Percentiles rank a stretch among this genome's conserved stretches.
Evolutionary conservation across 2,797 vertebrate genomes (phyloP).

Genomic region (Euphonia xanthogaster): DNA sequence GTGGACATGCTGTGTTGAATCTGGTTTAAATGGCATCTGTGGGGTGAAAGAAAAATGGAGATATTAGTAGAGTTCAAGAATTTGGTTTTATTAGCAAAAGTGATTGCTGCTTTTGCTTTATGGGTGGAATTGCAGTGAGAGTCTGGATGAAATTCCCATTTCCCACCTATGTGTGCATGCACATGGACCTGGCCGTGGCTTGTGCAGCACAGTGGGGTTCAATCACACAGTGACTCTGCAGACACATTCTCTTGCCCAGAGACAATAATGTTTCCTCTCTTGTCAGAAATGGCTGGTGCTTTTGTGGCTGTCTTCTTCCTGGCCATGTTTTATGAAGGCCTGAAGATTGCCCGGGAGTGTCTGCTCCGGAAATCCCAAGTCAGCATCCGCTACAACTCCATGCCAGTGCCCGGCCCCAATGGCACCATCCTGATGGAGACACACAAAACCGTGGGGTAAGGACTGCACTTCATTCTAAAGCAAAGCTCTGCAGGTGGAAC

Average conservation of each 20-base stretch:
- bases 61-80: neutral
- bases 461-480: neutral
- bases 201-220: rapidly evolving
- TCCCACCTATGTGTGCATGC: rapidly evolving
- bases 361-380: conserved; percentile 93
- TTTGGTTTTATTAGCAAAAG: neutral
- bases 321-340: conserved; percentile 92
- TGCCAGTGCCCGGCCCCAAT: conserved; percentile 93
- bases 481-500: neutral
- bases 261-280: conserved; percentile 1
- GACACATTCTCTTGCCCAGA: neutral
- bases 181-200: rapidly evolving
- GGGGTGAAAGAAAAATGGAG: neutral
- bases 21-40: neutral
- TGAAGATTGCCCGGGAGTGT: conserved; percentile 92
- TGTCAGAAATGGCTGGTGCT: conserved; percentile 91
- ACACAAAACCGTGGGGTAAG: conserved; percentile 97
- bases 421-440: conserved; percentile 96
- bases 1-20: rapidly evolving
- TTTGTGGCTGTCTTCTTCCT: conserved; percentile 92
- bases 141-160: neutral
- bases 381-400: conserved; percentile 97
- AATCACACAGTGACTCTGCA: neutral
- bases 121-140: neutral
- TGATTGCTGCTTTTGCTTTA: neutral